Percentiles rank a stretch among this genome's conserved stretches.
Conservation (phyloP, 2,797 vertebrate genomes). For the Orestias chungarensis region DNA sequence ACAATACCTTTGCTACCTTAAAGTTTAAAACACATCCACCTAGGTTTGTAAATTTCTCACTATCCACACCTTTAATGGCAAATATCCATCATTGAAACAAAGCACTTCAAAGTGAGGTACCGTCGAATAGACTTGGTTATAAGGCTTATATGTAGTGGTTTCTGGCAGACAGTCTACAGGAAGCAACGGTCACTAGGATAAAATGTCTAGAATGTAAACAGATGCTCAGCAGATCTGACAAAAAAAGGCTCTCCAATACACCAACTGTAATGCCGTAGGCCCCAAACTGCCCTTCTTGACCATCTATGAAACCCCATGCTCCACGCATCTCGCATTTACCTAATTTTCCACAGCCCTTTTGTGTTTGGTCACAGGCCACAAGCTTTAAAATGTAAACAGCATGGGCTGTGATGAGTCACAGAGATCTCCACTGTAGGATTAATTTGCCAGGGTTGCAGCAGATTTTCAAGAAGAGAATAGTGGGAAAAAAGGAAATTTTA, state of each 20-base stretch:
- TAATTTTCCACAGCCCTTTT: constrained; percentile 61
- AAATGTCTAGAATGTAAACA: constrained; percentile 19
- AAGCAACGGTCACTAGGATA: constrained; percentile 5
- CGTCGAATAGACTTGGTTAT: constrained; percentile 47
- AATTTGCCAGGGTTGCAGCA: constrained; percentile 38
- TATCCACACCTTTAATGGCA: constrained; percentile 17
- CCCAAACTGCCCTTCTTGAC: constrained; percentile 9
- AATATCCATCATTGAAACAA: constrained; percentile 22
- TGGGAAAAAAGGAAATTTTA: constrained; percentile 1
- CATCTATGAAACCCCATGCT: constrained; percentile 21
- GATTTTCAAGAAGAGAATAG: background rate
- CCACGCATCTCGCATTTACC: constrained; percentile 23
- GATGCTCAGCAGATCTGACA: constrained; percentile 5
- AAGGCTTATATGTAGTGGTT: constrained; percentile 33
- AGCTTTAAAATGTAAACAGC: constrained; percentile 54
- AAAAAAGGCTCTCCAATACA: constrained; percentile 5
- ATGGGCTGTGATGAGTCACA: constrained; percentile 51
- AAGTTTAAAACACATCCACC: background rate
- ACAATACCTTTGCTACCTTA: constrained; percentile 1
- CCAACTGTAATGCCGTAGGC: too few relatives aligned
- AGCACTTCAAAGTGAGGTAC: constrained; percentile 36
- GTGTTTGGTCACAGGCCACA: constrained; percentile 47
- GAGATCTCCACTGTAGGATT: constrained; percentile 29
- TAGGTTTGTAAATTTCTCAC: too few relatives aligned
- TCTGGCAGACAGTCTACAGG: constrained; percentile 25